Base-by-base conservation (phyloP, 2,888 invertebrate species). In the Automeris io region DNA sequence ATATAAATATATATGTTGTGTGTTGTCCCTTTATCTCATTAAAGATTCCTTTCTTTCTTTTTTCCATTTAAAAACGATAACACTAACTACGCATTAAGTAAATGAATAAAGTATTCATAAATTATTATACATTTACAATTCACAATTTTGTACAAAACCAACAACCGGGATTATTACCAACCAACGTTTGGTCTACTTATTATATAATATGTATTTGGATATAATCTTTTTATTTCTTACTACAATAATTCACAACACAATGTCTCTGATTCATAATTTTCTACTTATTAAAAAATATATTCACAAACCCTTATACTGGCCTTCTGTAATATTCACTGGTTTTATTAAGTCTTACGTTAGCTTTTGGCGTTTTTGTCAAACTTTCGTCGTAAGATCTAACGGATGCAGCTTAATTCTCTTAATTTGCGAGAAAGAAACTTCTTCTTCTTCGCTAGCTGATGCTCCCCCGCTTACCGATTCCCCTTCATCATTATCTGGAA, bases 361-460 rank as follows among this genome's bases (percentile, higher is more conserved):
- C 40, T 23, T 37, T 7, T 4, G 18, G 5, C 6, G 22, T 47
- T 48, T 59, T 57, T 65, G 74, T 90, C 88, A 92, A 66, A 91
- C 91, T 87, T 91, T 91, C 58, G 91, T 92, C 46, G 92, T 92
- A 54, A 92, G 82, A 71, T 91, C 91, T 46, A 91, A 70, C 12
- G 91, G 91, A 48, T 88, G 87, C 34, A 88, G 80, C 55, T 87
- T 89, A 61, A 89, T 87, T 60, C 89, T 74, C 66, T 89, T 89
- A 43, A 89, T 86, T 57, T 88, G 88, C 25, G 90, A 86, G 61
- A 88, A 89, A 25, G 89, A 76, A 40, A 88, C 80, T 57, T 91
- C 86, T 51, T 80, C 75, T 36, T 85, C 73, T 48, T 86, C 88
- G 47, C 87, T 87, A 40, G 72, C 85, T 0, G 82, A 77, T 13